Base-by-base conservation (phyloP, 2,797 vertebrate genomes). In the Sciurus vulgaris region DNA sequence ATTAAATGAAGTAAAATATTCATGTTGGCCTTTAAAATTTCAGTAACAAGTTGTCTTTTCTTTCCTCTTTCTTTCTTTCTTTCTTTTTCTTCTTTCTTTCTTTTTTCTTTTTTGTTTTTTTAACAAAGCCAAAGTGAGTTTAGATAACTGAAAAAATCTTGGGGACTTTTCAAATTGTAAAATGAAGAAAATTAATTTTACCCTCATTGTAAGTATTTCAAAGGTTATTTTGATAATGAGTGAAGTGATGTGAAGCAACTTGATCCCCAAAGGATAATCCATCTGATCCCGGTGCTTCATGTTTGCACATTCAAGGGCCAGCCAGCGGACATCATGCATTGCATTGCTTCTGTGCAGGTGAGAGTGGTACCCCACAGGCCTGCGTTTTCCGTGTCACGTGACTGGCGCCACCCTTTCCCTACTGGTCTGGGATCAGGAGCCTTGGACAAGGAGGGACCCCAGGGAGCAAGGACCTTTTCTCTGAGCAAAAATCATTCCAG, bases 261-360 rank as follows among this genome's bases (percentile, higher is more conserved):
- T 54, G 47, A n/a, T 44, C 33, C 35, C 63, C 84, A 33, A 35
- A 47, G 44, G 67, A 78, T 3, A 17, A 13, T 15, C 51, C 13
- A 7, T n/a, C 28, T 26, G 47, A 73, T 30, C 77, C 44, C 77
- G 67, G 69, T 17, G 38, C 8, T 2, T 76, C 5, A 49, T 7
- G 8, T 35, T 44, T 89, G 24, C 51, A 13, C 30, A n/a, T 49
- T 20, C 26, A n/a, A 56, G 44, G 92, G 78, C 91, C 82, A 41
- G 38, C 47, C 15, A 9, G 51, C 95, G 38, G 59, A 51, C 91
- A 51, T 85, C 78, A 78, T 24, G 33, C 69, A 28, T 86, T 20
- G 88, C 49, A 35, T 65, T 89, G 24, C 8, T 97, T 96, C n/a
- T 95, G 85, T 28, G 79, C 49, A 65, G n/a, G n/a, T 67, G 63